Conservation (phyloP, 1,140 invertebrate genomes). For the Aphis craccivora region DNA sequence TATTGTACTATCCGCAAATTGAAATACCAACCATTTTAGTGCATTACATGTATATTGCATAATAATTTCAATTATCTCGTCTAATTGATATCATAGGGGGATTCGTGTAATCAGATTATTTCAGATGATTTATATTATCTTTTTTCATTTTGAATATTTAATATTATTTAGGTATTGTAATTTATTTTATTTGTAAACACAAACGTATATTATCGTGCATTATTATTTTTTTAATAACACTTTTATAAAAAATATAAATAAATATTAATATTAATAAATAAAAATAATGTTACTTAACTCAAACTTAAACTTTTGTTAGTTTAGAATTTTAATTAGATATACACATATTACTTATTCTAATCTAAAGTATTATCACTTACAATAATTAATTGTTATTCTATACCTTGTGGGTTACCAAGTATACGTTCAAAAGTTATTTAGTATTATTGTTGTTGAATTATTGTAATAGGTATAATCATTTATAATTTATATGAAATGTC, state of each 20-base stretch:
- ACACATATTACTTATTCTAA: too few species aligned
- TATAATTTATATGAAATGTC: neutral
- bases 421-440: neutral
- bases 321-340: neutral
- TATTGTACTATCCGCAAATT: neutral
- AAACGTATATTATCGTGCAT: neutral
- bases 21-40: slow-evolving; percentile 17
- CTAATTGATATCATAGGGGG: neutral
- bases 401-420: neutral
- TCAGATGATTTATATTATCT: neutral
- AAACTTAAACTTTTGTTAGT: neutral
- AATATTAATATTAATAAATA: too few species aligned
- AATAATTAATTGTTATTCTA: neutral
- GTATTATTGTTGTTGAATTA: neutral
- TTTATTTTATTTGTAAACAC: neutral
- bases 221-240: neutral
- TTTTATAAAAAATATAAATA: too few species aligned
- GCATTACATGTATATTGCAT: neutral
- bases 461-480: neutral
- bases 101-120: neutral
- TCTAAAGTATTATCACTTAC: neutral
- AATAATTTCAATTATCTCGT: neutral
- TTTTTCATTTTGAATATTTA: neutral
- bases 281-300: neutral
- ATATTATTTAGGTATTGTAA: neutral